Percentiles rank a stretch among this genome's conserved stretches.
Conservation (phyloP, 2,888 invertebrate genomes). For the Epirrhoe tristata region DNA sequence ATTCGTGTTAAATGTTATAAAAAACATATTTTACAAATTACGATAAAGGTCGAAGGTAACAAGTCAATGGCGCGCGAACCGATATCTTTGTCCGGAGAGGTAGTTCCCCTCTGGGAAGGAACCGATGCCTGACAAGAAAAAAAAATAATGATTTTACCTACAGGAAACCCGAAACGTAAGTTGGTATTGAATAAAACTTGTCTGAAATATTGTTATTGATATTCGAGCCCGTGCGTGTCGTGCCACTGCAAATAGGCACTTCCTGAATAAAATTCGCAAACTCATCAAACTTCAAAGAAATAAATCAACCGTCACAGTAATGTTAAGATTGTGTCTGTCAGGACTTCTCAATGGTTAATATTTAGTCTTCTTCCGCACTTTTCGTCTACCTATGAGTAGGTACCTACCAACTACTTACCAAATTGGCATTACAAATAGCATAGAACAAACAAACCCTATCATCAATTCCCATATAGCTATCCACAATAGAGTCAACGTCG, state of each 20-base stretch:
- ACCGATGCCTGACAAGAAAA: conserved; percentile 48
- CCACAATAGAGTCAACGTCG: conserved; percentile 50
- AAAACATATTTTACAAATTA: conserved; percentile 59
- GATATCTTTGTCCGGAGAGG: conserved; percentile 58
- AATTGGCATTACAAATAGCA: too few species aligned
- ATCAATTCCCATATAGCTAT: conserved; percentile 50
- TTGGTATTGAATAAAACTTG: conserved; percentile 1
- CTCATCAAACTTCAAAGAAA: too few species aligned
- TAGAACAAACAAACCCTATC: conserved; percentile 63
- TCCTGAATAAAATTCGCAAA: too few species aligned
- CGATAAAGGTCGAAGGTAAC: conserved; percentile 61
- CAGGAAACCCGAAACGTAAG: conserved; percentile 7
- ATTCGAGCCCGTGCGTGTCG: too few species aligned
- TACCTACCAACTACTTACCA: too few species aligned
- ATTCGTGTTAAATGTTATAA: conserved; percentile 37
- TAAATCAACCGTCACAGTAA: too few species aligned
- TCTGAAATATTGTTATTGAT: neutral
- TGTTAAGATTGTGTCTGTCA: too few species aligned
- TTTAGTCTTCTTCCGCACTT: too few species aligned
- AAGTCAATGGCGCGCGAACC: conserved; percentile 68
- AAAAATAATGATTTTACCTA: conserved; percentile 6
- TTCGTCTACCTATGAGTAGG: too few species aligned
- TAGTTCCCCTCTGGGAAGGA: conserved; percentile 50
- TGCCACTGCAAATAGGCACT: too few species aligned
- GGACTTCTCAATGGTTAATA: too few species aligned